These are phyloP conservation scores for Oreohelix idahoensis DNA, from an alignment of 1,140 invertebrate species.

Conservation along the genomic window DNA sequence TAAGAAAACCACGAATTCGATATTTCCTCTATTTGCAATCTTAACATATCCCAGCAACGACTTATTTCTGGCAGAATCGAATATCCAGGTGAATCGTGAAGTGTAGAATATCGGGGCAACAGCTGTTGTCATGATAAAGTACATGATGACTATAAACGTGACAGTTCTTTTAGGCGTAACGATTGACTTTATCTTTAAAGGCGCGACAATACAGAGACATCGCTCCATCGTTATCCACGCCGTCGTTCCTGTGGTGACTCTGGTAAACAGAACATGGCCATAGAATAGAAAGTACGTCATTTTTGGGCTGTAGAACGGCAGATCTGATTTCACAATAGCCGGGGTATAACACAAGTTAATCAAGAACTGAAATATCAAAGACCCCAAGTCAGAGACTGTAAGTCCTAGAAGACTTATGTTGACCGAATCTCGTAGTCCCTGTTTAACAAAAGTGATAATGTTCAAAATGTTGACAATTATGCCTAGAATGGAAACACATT, in stretches of 20 bases:
- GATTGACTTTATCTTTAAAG: neutral
- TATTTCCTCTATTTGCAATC: too few species aligned
- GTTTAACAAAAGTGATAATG: too few species aligned
- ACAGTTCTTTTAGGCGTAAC: neutral
- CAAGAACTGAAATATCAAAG: too few species aligned
- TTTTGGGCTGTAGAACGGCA: too few species aligned
- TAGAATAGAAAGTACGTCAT: neutral
- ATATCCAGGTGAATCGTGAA: neutral
- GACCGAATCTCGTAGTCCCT: too few species aligned
- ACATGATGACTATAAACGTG: neutral
- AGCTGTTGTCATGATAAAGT: neutral
- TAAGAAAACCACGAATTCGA: too few species aligned
- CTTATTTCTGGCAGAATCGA: neutral
- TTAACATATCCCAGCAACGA: neutral
- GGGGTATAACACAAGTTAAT: too few species aligned
- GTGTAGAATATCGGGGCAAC: neutral
- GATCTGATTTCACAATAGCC: too few species aligned
- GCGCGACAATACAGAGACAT: constrained; percentile 1
- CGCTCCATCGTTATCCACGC: neutral
- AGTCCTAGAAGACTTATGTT: too few species aligned
- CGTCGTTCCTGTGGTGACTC: neutral
- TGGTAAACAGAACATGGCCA: neutral
- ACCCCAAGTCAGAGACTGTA: too few species aligned
- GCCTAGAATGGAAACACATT: too few species aligned
- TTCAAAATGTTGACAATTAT: too few species aligned